Evolutionary conservation across 2,888 invertebrate genomes (phyloP), one percentile per base, ranked within the genome.

Genomic region (Aleiodes leptofemur): DNA sequence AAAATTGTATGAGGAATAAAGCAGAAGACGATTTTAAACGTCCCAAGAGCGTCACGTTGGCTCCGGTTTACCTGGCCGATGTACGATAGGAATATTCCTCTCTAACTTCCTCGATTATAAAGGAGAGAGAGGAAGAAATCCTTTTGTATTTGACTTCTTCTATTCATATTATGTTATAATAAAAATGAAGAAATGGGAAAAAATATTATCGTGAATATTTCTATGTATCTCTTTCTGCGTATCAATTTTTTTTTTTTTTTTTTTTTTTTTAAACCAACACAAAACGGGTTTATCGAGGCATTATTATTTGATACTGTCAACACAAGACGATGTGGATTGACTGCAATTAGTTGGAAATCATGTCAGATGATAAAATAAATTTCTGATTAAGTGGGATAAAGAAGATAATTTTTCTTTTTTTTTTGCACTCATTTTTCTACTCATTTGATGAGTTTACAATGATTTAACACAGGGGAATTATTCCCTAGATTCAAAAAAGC

Each of bases 1-100:
- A 23, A 23, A 23, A 23, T 72, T 75, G 75, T 74, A 79, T 73
- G 73, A 79, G 69, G 48, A 14, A 66, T 51, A 64, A 64, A 72
- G 29, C 38, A 14, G 59, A 23, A 55, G 38, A 56, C 34, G 55
- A 68, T 48, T 51, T 23, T 57, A 74, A 64, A 71, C 69, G 69
- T 73, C 61, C 72, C 59, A 56, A 53, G 51, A 66, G 71, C 14
- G 38, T 70, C 70, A 74, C 70, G 59, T 53, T 34, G 71, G 16
- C 55, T 43, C 51, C 51, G 73, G 68, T 59, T 69, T 74, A 72
- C 69, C 48, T 43, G 56, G 55, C 69, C 69, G 76, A 77, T 76
- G 78, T 72, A 73, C 71, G 76, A 80, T 77, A 77, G 56, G 16
- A 56, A 7, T 55, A 55, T 70, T 38, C 11, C 23, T 57, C 53